Conservation (phyloP, 2,888 invertebrate genomes). For the Coelogynopora nodosa region DNA sequence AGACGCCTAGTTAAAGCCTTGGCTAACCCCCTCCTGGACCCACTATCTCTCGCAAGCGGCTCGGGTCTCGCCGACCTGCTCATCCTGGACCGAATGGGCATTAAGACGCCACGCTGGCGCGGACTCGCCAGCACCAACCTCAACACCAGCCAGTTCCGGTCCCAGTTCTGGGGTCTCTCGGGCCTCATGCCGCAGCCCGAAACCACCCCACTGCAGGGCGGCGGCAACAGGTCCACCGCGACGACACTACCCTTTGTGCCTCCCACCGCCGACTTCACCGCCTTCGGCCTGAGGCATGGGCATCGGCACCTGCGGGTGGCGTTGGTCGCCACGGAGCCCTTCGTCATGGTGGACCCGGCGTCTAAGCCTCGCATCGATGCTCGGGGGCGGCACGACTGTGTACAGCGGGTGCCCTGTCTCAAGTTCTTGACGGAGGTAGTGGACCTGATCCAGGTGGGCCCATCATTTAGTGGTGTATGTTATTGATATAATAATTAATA, state of each 20-base stretch:
- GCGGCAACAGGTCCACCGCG: background rate
- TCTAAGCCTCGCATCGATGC: constrained; percentile 20
- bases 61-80: background rate
- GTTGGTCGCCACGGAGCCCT: constrained; percentile 36
- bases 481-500: too few relatives aligned
- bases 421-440: background rate
- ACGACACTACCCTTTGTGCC: too few relatives aligned
- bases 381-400: background rate
- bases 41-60: background rate
- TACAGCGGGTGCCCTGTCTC: background rate
- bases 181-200: background rate
- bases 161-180: background rate
- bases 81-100: background rate
- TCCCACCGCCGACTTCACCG: background rate
- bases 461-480: too few relatives aligned
- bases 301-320: constrained; percentile 10
- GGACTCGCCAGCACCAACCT: background rate
- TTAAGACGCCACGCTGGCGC: background rate
- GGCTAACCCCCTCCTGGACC: background rate
- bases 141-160: background rate
- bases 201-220: background rate
- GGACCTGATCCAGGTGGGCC: too few relatives aligned
- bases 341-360: constrained; percentile 34
- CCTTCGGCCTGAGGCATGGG: background rate
- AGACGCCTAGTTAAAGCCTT: too few relatives aligned